Conservation (phyloP, 2,113 vertebrate genomes). For the Agapornis roseicollis region DNA sequence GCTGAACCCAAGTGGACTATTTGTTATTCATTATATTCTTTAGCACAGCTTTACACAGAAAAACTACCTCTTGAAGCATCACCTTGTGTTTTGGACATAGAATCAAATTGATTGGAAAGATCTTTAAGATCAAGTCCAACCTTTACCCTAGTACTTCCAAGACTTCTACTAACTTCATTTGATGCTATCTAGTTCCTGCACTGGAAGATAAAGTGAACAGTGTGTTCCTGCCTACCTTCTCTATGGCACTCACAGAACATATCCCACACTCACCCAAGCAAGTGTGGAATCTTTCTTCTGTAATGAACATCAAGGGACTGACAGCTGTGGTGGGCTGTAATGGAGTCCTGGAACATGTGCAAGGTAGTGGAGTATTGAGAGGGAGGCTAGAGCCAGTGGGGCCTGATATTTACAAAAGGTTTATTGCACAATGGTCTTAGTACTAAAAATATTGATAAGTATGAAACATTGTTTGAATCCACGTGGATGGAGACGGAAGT, state of each 20-base stretch:
- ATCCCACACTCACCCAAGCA: rapidly evolving
- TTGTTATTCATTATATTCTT: neutral
- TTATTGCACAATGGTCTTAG: neutral
- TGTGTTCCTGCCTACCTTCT: neutral
- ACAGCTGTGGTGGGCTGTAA: rapidly evolving
- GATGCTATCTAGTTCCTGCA: neutral
- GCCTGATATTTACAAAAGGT: rapidly evolving
- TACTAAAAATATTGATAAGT: neutral
- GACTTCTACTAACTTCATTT: neutral
- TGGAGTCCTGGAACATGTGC: neutral
- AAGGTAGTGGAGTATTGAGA: rapidly evolving
- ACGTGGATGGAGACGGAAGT: neutral
- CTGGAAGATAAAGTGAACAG: neutral
- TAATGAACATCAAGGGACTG: neutral
- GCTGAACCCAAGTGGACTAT: neutral
- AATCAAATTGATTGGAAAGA: neutral
- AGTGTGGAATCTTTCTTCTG: neutral
- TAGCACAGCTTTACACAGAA: neutral
- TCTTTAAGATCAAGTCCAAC: neutral
- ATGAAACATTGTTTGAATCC: neutral
- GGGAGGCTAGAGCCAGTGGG: rapidly evolving
- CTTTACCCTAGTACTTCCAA: neutral
- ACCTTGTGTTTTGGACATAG: neutral
- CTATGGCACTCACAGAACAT: rapidly evolving
- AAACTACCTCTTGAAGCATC: neutral